Evolutionary conservation across 2,113 vertebrate genomes (phyloP), one percentile per base, ranked within the genome.

Genomic region (Meles meles): DNA sequence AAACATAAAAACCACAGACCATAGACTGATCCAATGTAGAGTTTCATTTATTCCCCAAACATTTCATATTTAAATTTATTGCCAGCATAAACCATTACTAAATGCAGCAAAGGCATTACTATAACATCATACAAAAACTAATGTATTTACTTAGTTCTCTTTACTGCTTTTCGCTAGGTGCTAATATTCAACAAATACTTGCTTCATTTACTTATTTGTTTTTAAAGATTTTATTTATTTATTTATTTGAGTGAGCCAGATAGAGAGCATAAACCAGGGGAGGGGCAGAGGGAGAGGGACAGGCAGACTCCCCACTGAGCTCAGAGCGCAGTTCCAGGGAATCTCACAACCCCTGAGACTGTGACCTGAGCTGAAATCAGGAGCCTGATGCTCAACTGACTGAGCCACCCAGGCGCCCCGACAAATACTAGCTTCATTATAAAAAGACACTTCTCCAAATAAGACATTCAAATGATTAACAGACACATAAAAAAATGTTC

Each of bases 41-140:
- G 55, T 71, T 81, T 69, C 59, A 76, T 59, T 87, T 93, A 63
- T 34, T 84, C 57, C 59, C 52, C 72, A 90, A 97, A 88, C 39
- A 92, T 61, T 88, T 87, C 23, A 55, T 77, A 61, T 92, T 93
- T 94, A 69, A 90, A 90, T 72, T 10, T 88, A 37, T 76, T 59
- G n/a, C 49, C 52, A 88, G 71, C 31, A 82, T 27, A 39, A 96
- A 67, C 25, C 69, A 80, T 69, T 91, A n/a, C 81, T 95, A 71
- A 84, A 82, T 65, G n/a, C 13, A 63, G 67, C 76, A 92, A 83
- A 82, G 29, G 9, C 39, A 27, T 80, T 90, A 37, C 76, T 76
- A 5, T 59, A 90, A 27, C 7, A n/a, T 74, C 20, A 63, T 3
- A 31, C 18, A 42, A 21, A 87, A 86, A 27, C 9, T 37, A 93